These are phyloP conservation scores for Cephalotes varians DNA, from an alignment of 2,888 invertebrate genomes.

Conservation along the genomic window DNA sequence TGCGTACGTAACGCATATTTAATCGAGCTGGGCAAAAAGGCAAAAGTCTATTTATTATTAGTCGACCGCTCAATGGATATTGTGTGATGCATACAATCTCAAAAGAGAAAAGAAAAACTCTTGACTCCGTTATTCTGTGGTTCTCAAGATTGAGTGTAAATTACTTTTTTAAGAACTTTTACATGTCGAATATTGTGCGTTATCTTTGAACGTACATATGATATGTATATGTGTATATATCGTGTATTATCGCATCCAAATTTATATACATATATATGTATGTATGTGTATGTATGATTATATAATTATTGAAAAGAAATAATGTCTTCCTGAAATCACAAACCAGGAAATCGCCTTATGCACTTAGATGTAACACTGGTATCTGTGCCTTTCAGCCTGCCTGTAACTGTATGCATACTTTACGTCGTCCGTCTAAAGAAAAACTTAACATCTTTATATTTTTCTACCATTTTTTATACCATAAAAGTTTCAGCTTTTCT, in stretches of 20 bases:
- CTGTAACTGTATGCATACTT: constrained; percentile 65
- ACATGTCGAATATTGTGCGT: constrained; percentile 51
- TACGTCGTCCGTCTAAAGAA: constrained; percentile 61
- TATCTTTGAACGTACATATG: constrained; percentile 49
- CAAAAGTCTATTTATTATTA: constrained; percentile 55
- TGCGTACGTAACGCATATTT: constrained; percentile 64
- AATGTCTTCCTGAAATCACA: constrained; percentile 78
- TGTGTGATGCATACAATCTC: constrained; percentile 48
- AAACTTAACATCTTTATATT: constrained; percentile 65
- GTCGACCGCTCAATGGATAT: constrained; percentile 66
- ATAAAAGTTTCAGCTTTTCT: constrained; percentile 32
- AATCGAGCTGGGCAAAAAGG: constrained; percentile 61
- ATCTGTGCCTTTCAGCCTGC: constrained; percentile 82
- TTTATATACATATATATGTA: constrained; percentile 33
- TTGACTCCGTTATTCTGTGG: constrained; percentile 85
- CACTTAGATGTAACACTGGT: constrained; percentile 76
- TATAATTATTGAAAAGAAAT: constrained; percentile 55
- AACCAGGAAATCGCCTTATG: constrained; percentile 76
- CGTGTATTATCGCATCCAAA: constrained; percentile 16
- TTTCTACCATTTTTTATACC: constrained; percentile 65
- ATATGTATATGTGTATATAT: constrained; percentile 54
- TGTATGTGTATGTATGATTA: constrained; percentile 15
- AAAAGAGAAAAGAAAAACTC: constrained; percentile 20
- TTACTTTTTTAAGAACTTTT: constrained; percentile 66
- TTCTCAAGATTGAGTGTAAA: constrained; percentile 62